These are phyloP conservation scores for Lithophane socia DNA, from an alignment of 2,888 invertebrate species.

Conservation along the genomic window DNA sequence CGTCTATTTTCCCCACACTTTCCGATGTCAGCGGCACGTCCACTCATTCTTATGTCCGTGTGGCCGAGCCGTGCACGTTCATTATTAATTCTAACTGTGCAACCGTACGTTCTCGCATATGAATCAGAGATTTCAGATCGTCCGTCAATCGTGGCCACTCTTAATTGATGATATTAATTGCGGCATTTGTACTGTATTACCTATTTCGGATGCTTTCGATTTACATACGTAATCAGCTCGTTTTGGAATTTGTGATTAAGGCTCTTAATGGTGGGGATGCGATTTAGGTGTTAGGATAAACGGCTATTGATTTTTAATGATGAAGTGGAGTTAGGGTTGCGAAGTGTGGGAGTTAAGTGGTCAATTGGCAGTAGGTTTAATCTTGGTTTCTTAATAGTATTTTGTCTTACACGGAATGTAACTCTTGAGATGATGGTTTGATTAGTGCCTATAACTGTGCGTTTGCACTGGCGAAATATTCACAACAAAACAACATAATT, in stretches of 20 bases:
- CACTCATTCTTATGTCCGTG: constrained; percentile 28
- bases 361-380: neutral
- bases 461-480: no score
- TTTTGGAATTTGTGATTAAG: neutral
- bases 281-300: neutral
- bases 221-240: constrained; percentile 20
- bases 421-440: neutral
- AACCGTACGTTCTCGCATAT: constrained; percentile 74
- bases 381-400: neutral
- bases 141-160: constrained; percentile 76
- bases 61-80: constrained; percentile 43
- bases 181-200: constrained; percentile 45
- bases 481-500: no score
- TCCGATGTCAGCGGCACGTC: constrained; percentile 26
- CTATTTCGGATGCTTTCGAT: constrained; percentile 7
- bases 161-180: constrained; percentile 81
- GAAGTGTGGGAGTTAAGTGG: neutral
- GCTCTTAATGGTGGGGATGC: neutral
- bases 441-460: no score
- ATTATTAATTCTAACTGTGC: constrained; percentile 73
- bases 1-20: neutral
- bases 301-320: neutral
- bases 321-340: neutral
- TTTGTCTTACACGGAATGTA: neutral
- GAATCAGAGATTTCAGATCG: constrained; percentile 79